These are phyloP conservation scores for Choloepus didactylus DNA, from an alignment of 2,797 vertebrate genomes.

Conservation along the genomic window DNA sequence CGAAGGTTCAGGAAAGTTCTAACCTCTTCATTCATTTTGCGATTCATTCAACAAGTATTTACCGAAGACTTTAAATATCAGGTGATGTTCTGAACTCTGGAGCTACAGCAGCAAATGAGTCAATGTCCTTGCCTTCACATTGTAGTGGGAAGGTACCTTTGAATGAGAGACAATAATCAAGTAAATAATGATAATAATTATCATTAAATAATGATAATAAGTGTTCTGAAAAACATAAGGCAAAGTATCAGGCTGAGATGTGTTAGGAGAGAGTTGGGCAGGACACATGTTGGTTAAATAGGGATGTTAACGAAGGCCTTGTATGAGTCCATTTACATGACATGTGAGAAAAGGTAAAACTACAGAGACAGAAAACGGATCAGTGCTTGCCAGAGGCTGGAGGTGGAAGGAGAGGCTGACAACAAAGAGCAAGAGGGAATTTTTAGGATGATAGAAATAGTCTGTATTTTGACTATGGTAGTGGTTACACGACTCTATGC, in stretches of 20 bases:
- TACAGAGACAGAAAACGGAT: neutral
- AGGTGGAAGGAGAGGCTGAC: neutral
- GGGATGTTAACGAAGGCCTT: constrained; percentile 20
- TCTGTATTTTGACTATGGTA: neutral
- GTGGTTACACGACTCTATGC: neutral
- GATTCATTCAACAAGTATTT: constrained; percentile 11
- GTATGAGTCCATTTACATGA: neutral
- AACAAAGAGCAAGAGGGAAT: neutral
- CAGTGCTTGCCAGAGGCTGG: constrained; percentile 38
- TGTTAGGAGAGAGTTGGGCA: neutral
- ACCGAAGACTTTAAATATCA: neutral
- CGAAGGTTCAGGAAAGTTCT: neutral
- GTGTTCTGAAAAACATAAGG: neutral
- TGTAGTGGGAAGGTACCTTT: neutral
- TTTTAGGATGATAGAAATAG: neutral
- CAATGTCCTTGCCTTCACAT: neutral
- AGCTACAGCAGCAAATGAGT: neutral
- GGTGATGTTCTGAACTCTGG: neutral
- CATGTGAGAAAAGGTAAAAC: neutral
- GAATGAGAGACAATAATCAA: neutral
- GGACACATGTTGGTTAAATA: neutral
- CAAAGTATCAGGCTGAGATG: neutral
- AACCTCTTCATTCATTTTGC: neutral
- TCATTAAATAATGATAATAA: constrained; percentile 4
- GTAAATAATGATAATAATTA: neutral